Evolutionary conservation across 2,797 vertebrate genomes (phyloP), one percentile per base, ranked within the genome.

Genomic region (Ctenochaetus hawaiiensis): DNA sequence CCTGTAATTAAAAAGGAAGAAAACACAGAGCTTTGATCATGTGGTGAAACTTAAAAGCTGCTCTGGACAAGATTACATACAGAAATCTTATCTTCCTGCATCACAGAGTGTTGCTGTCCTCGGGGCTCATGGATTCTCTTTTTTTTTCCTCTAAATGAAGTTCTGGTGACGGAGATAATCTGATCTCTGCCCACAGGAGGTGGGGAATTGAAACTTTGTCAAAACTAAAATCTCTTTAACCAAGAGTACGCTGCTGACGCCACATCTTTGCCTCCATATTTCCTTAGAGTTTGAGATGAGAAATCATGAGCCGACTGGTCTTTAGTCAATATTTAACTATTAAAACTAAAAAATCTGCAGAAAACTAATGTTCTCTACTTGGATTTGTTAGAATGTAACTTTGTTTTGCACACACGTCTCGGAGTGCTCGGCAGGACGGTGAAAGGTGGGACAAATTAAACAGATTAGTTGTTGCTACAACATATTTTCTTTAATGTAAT

Each of bases 391-490:
- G 45, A 61, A 74, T 37, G 49, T 61, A n/a, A 57, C 54, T 59
- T 13, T 47, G 61, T 49, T 30, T 63, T 1, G 2, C 45, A 22
- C n/a, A 8, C 23, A 74, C 43, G 12, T 30, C 26, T 54, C 53
- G 60, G 22, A 56, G 57, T 23, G 54, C 51, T 77, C 60, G 69
- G 69, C 53, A 20, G 14, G 30, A 44, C 18, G 59, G 51, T 43
- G 44, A 61, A 63, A 66, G 61, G 56, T 59, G 54, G 37, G 57
- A 76, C 73, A 71, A 80, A 80, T 82, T 67, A 73, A 82, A 83
- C 49, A 44, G 69, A 81, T 82, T 66, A 81, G 67, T 59, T 59
- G 45, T 53, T 54, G 77, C 66, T 51, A 60, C 77, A 72, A 74
- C 60, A 49, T 59, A 72, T 78, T 69, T 74, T 75, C 63, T 74